These are phyloP conservation scores for Diorhabda elongata DNA, from an alignment of 1,140 invertebrate species.

Conservation along the genomic window DNA sequence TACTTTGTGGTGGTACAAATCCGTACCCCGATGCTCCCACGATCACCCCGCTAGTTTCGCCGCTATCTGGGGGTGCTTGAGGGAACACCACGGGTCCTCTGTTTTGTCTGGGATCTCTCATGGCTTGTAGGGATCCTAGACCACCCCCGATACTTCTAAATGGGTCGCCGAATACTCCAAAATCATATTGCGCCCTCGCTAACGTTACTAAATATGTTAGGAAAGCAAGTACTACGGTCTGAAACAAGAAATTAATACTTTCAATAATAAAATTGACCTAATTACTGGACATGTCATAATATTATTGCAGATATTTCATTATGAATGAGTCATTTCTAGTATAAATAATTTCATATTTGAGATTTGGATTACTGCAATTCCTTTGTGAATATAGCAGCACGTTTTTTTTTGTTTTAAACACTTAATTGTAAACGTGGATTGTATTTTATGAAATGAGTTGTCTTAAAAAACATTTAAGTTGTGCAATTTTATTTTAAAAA, in stretches of 20 bases:
- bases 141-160: slow-evolving; percentile 33
- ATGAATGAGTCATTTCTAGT: no score
- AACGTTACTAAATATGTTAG: slow-evolving; percentile 36
- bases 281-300: not conserved
- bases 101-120: slow-evolving; percentile 43
- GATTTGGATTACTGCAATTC: no score
- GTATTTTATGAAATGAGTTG: no score
- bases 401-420: no score
- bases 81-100: slow-evolving; percentile 69
- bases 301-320: not conserved
- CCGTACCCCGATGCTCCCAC: slow-evolving; percentile 70
- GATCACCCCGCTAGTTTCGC: slow-evolving; percentile 65
- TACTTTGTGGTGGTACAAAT: slow-evolving; percentile 63
- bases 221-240: slow-evolving; percentile 36
- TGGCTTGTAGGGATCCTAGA: slow-evolving; percentile 34
- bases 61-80: slow-evolving; percentile 57
- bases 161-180: slow-evolving; percentile 22
- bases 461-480: no score
- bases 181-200: slow-evolving; percentile 35
- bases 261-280: not conserved
- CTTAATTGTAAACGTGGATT: no score
- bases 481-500: no score
- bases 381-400: no score
- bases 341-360: no score
- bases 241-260: slow-evolving; percentile 21